Evolutionary conservation across 2,797 vertebrate genomes (phyloP), one percentile per base, ranked within the genome.

Genomic region (Enoplosus armatus): DNA sequence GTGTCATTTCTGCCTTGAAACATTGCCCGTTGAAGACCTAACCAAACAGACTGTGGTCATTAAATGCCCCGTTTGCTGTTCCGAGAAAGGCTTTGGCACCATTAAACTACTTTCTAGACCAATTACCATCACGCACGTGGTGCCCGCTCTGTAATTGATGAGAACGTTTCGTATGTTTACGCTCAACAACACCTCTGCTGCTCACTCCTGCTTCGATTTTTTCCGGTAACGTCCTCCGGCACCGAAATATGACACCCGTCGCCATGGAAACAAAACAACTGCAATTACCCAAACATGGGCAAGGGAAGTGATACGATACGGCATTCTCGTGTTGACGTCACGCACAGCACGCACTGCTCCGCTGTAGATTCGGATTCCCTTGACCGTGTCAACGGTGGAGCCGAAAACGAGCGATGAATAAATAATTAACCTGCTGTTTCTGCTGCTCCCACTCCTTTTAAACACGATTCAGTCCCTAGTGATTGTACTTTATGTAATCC

Each of bases 201-300:
- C 61, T 75, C 59, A 70, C 29, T 45, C 20, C 29, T 16, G 66
- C 75, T 85, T 81, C 50, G 67, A 31, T 29, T 65, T 82, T 89
- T 92, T 91, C 89, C 89, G 81, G 91, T 86, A 92, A 92, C 83
- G 33, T 43, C 33, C 88, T 68, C 53, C 51, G 55, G 41, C 56
- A 31, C 63, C 61, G 84, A 91, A 90, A 93, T 56, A 27, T 76
- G 81, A 92, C 77, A 82, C 84, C 54, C 56, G 89, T 95, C 78
- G 75, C 94, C 89, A 90, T 94, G 88, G 94, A 78, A 89, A 92
- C 94, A 89, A 93, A 95, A 95, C 93, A 96, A 80, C 91, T 61
- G 77, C 91, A 87, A 14, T 55, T 43, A 74, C 93, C 96, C 96
- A 95, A 92, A 97, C 93, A 95, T 97, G 97, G 97, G 53, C 94